Conservation (phyloP, 2,797 vertebrate genomes). For the Oreortyx pictus region DNA sequence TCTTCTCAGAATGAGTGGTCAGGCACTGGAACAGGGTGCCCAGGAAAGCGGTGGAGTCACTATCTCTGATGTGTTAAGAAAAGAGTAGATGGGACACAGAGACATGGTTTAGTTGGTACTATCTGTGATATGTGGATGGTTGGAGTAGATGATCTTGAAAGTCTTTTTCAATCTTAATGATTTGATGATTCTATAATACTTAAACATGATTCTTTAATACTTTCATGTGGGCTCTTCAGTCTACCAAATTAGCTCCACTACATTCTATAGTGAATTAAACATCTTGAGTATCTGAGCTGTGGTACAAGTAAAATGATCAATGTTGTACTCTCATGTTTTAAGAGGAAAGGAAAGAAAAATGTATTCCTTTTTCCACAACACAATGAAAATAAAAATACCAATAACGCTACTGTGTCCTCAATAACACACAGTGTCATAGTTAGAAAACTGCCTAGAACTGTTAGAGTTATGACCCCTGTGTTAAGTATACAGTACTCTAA, state of each 20-base stretch:
- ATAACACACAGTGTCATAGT: neutral
- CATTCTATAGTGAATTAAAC: neutral
- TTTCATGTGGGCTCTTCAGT: neutral
- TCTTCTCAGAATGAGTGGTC: too few relatives aligned
- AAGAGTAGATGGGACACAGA: too few relatives aligned
- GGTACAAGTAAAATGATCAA: neutral
- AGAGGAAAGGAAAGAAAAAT: neutral
- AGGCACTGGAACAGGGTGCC: too few relatives aligned
- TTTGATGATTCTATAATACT: neutral
- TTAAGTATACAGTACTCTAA: neutral
- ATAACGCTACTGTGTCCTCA: neutral
- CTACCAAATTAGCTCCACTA: neutral
- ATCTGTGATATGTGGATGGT: too few relatives aligned
- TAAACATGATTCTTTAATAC: neutral
- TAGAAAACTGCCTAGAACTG: neutral
- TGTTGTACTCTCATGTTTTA: neutral
- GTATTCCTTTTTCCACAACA: neutral
- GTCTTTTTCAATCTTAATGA: too few relatives aligned
- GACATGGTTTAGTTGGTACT: too few relatives aligned
- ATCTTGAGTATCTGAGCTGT: neutral
- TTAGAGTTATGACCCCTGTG: neutral
- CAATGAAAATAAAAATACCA: neutral
- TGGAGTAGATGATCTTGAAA: too few relatives aligned
- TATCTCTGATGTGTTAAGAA: too few relatives aligned
- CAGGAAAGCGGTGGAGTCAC: too few relatives aligned